Percentiles rank a stretch among this genome's conserved stretches.
Conservation (phyloP, 2,797 vertebrate genomes). For the Acrossocheilus wenchowensis region DNA sequence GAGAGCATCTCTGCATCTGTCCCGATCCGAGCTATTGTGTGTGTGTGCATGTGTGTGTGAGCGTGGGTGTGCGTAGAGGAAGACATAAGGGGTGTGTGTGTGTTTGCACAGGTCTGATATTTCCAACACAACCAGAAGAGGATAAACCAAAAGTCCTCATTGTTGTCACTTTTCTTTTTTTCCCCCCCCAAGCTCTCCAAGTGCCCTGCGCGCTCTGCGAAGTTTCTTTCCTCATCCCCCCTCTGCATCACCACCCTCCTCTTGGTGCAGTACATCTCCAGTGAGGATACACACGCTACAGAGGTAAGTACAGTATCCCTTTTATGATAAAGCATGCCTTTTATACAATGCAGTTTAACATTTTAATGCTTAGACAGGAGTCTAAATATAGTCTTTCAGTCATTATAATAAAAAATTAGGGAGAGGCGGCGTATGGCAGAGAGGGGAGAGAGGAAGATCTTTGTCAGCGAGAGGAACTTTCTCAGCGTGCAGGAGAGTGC, state of each 20-base stretch:
- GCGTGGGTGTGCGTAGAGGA: constrained; percentile 41
- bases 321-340: constrained; percentile 6
- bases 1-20: constrained; percentile 63
- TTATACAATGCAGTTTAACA: not conserved
- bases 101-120: constrained; percentile 58
- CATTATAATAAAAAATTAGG: not conserved
- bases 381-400: not conserved
- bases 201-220: constrained; percentile 52
- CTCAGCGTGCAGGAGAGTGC: constrained; percentile 61
- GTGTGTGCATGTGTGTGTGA: constrained; percentile 45
- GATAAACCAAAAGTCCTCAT: constrained; percentile 66
- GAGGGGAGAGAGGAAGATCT: not conserved
- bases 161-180: constrained; percentile 55
- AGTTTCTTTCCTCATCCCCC: constrained; percentile 47
- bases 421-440: not conserved
- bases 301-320: constrained; percentile 50
- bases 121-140: constrained; percentile 60
- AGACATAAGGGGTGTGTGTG: constrained; percentile 37
- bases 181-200: constrained; percentile 34
- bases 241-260: constrained; percentile 33
- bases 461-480: constrained; percentile 69
- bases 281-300: constrained; percentile 69
- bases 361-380: not conserved
- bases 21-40: constrained; percentile 63
- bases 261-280: constrained; percentile 62